Percentiles rank a stretch among this genome's conserved stretches.
Conservation (phyloP, 2,888 invertebrate species). For the Ormyrus labotus region DNA sequence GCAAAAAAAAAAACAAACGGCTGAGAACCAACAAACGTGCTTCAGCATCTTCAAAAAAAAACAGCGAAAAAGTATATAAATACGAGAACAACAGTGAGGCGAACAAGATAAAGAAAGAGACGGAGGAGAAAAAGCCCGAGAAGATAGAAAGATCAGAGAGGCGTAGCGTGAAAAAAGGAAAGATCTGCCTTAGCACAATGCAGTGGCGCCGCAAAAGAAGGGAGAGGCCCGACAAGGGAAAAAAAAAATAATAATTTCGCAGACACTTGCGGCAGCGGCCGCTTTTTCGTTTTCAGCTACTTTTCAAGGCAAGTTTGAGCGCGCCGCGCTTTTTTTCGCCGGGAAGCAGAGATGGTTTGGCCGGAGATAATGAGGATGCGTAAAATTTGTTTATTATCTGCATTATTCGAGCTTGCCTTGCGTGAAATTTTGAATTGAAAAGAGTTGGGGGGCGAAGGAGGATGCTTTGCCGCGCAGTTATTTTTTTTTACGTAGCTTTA, state of each 20-base stretch:
- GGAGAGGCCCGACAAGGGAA: neutral
- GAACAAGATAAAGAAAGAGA: neutral
- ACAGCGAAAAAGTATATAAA: neutral
- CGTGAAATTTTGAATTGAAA: constrained; percentile 28
- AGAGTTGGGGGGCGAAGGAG: constrained; percentile 25
- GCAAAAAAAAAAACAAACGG: no score
- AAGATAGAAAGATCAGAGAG: no score
- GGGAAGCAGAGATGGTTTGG: neutral
- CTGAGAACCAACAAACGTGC: no score
- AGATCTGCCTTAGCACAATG: neutral
- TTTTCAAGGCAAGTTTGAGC: constrained; percentile 14
- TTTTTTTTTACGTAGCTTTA: no score
- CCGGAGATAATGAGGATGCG: no score
- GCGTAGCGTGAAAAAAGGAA: neutral
- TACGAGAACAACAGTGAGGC: neutral
- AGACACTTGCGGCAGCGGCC: neutral
- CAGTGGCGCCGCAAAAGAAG: neutral
- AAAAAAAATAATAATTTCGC: constrained; percentile 27
- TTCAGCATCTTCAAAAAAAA: neutral
- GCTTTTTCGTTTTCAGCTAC: constrained; percentile 20
- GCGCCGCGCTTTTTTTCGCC: constrained; percentile 30
- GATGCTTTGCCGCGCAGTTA: neutral
- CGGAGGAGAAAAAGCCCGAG: neutral
- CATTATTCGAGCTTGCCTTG: no score
- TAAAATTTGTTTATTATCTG: no score